A percentile compares a stretch with the other conserved stretches of the same genome.
phyloP scores from a whole-genome alignment of 2,797 vertebrate genomes.

The Naso thynnoides region DNA sequence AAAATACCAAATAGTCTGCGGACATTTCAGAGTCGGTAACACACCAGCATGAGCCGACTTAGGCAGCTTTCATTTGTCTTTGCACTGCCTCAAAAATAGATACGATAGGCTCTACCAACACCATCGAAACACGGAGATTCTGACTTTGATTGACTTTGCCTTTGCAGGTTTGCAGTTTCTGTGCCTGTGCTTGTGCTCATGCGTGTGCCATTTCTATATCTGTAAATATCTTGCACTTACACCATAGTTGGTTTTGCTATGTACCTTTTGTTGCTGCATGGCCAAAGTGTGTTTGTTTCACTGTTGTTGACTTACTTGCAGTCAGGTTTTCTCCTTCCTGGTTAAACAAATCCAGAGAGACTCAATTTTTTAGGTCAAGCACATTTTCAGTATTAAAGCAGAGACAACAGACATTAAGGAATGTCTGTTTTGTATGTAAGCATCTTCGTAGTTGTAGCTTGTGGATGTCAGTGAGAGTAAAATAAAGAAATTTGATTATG shows the following conservation, averaged over 20 bases:
- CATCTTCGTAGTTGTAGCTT: background rate
- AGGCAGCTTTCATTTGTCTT: constrained; percentile 7
- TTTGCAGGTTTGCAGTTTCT: constrained; percentile 24
- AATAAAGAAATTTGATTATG: too few species aligned
- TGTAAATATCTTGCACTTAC: constrained; percentile 28
- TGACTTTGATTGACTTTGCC: constrained; percentile 13
- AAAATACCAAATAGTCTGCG: constrained; percentile 15
- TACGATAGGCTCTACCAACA: constrained; percentile 3
- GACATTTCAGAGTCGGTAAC: constrained; percentile 19
- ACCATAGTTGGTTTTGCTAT: constrained; percentile 29
- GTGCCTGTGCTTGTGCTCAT: constrained; percentile 16
- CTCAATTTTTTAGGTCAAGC: constrained; percentile 20
- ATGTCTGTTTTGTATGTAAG: constrained; percentile 18
- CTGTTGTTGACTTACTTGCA: constrained; percentile 43
- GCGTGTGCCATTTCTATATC: constrained; percentile 23
- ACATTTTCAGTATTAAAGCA: constrained; percentile 25
- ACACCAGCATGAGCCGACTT: background rate
- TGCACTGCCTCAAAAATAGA: constrained; percentile 37
- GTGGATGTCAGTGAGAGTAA: too few species aligned
- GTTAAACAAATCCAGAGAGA: constrained; percentile 27
- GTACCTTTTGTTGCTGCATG: constrained; percentile 14
- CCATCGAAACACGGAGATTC: constrained; percentile 3
- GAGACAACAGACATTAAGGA: constrained; percentile 37
- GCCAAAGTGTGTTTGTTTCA: constrained; percentile 25
- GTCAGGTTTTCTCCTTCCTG: constrained; percentile 31